Percentiles rank a stretch among this genome's conserved stretches.
Conservation (phyloP, 1,140 invertebrate species). For the Zaprionus lachaisei region DNA sequence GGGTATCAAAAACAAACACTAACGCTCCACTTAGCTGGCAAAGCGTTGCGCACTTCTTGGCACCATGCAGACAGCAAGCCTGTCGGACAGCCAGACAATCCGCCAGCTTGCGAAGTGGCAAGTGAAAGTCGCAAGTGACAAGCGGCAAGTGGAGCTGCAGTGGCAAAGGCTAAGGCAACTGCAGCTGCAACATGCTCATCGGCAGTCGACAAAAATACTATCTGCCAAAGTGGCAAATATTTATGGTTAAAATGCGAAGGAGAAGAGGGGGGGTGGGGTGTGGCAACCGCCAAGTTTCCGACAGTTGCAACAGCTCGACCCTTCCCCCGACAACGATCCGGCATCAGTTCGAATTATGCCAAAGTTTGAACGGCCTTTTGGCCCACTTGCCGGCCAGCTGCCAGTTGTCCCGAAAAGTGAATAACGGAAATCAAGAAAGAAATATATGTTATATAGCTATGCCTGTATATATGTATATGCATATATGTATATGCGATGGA, state of each 20-base stretch:
- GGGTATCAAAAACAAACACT: slow-evolving; percentile 21
- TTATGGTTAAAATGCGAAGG: slow-evolving; percentile 47
- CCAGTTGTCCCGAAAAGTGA: slow-evolving; percentile 9
- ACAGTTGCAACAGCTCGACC: slow-evolving; percentile 7
- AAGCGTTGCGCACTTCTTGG: slow-evolving; percentile 23
- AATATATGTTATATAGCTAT: not conserved
- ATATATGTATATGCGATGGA: not conserved
- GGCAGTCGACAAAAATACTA: slow-evolving; percentile 66
- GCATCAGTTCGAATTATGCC: slow-evolving; percentile 12
- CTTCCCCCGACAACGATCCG: slow-evolving; percentile 4
- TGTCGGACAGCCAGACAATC: slow-evolving; percentile 18
- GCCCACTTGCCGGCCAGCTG: slow-evolving; percentile 22
- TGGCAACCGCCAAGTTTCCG: slow-evolving; percentile 14
- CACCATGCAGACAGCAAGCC: not conserved
- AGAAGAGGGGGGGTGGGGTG: too few species aligned
- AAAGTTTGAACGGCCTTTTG: slow-evolving; percentile 41
- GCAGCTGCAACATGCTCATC: slow-evolving; percentile 7
- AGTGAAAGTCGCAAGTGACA: slow-evolving; percentile 38
- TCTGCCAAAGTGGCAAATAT: slow-evolving; percentile 63
- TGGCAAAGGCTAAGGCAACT: not conserved
- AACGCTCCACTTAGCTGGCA: slow-evolving; percentile 22
- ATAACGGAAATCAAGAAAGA: not conserved
- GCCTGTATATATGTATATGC: not conserved
- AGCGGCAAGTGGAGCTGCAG: slow-evolving; percentile 19
- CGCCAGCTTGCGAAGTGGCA: slow-evolving; percentile 3